These are phyloP conservation scores for Siderastrea siderea DNA, from an alignment of 92 coral and sea anemone genomes.

Conservation along the genomic window DNA sequence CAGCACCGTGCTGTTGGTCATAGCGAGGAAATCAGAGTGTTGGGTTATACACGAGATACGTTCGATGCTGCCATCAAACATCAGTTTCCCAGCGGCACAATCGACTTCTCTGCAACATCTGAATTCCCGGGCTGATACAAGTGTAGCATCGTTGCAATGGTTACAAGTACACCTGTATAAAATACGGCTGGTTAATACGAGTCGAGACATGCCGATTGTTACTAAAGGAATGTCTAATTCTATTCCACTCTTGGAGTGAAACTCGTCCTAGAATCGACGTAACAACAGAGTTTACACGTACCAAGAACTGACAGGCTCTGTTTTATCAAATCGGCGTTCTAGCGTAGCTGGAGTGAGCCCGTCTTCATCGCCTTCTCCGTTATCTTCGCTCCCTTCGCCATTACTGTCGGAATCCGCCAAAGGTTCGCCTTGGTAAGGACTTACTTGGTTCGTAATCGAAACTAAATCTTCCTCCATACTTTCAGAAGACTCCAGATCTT, in stretches of 20 bases:
- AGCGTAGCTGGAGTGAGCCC: slow-evolving; percentile 29
- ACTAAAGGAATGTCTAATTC: no score
- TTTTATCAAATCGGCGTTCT: slow-evolving; percentile 32
- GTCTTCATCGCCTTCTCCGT: slow-evolving; percentile 21
- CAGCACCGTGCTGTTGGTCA: slow-evolving; percentile 44
- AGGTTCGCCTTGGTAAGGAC: background rate
- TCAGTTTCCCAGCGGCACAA: slow-evolving; percentile 28
- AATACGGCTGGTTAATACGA: background rate
- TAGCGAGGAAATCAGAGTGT: slow-evolving; percentile 30
- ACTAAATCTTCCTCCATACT: background rate
- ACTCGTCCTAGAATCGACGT: background rate
- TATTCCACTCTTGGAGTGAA: no score
- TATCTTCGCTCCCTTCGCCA: background rate
- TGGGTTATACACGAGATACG: slow-evolving; percentile 33
- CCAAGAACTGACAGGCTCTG: slow-evolving; percentile 42
- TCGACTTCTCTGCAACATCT: slow-evolving; percentile 50
- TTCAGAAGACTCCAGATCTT: background rate
- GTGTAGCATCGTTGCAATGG: slow-evolving; percentile 28
- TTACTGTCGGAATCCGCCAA: background rate
- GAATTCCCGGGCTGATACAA: slow-evolving; percentile 32
- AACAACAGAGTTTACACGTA: background rate
- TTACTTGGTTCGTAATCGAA: background rate
- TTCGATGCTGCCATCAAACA: slow-evolving; percentile 54
- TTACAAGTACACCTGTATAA: slow-evolving; percentile 35
- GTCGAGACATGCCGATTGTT: background rate